Evolutionary conservation across 2,797 vertebrate species (phyloP), one percentile per base, ranked within the genome.

Genomic region (Aselliscus stoliczkanus): DNA sequence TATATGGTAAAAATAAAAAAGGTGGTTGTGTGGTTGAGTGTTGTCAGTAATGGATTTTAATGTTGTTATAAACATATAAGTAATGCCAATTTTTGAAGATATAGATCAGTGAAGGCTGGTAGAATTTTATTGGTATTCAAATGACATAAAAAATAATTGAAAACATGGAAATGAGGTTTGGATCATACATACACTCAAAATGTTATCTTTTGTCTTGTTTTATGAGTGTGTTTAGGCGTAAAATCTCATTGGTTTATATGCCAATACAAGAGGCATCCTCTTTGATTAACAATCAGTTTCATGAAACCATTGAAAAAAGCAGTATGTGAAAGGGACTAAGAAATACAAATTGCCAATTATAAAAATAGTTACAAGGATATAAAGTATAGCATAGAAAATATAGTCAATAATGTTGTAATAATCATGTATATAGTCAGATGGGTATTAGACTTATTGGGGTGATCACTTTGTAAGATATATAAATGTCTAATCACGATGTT

Each of bases 171-270:
- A 62, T 23, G 13, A 72, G 1, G 1, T 75, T 90, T 88, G 31
- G 3, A 39, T 70, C 7, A 81, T 5, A 21, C 4, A 23, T 52
- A 27, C 3, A 76, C 25, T 86, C 76, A 44, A 64, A 80, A 37
- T 58, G 47, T 62, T 93, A n/a, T 17, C 4, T 95, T 81, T 94
- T 67, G 25, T 4, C 37, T 93, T 90, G 1, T 90, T 93, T 95
- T 81, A 76, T 82, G 2, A 42, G 3, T 58, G 0, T 52, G 3
- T 93, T 91, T 93, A 67, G 20, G 52, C n/a, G 39, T 84, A 90
- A 92, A 92, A 88, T 64, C 37, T 93, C 56, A 73, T 84, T 79
- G 27, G 67, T 75, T 31, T 23, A 84, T 90, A 52, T 56, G 11
- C 3, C 37, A 65, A 39, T 60, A 34, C 6, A 70, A 76, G 21